Evolutionary conservation across 2,888 invertebrate genomes (phyloP).

Genomic region (Ganaspis brasiliensis): DNA sequence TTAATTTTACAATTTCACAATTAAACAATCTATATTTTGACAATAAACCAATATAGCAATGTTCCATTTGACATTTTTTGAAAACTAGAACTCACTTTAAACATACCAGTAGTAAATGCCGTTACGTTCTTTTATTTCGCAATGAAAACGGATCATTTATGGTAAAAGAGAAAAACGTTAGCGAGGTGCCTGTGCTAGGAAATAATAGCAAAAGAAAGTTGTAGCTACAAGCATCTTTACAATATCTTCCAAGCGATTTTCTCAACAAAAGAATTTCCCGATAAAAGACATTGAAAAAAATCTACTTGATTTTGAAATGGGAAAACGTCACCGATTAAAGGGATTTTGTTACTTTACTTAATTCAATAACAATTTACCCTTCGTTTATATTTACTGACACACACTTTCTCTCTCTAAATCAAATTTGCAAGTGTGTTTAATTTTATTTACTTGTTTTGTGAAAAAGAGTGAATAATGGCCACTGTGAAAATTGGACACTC

Average conservation of each 20-base stretch:
- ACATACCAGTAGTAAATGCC: not conserved
- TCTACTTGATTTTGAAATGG: not conserved
- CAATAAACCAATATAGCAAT: too few species aligned
- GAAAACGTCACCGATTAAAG: not conserved
- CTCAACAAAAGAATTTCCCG: not conserved
- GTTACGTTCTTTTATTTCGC: slow-evolving; percentile 23
- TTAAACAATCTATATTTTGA: too few species aligned
- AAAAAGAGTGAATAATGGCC: too few species aligned
- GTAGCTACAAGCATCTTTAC: not conserved
- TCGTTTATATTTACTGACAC: too few species aligned
- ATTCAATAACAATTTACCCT: too few species aligned
- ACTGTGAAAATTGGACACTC: too few species aligned
- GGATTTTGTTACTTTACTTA: not conserved
- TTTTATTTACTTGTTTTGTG: too few species aligned
- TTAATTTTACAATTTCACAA: too few species aligned
- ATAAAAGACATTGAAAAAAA: not conserved
- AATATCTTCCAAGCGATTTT: slow-evolving; percentile 1
- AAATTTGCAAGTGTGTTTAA: too few species aligned
- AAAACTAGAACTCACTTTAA: slow-evolving; percentile 10
- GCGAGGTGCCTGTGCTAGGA: not conserved
- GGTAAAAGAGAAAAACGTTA: slow-evolving; percentile 7
- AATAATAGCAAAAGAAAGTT: slow-evolving; percentile 16
- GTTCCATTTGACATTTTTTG: not conserved
- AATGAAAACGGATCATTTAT: slow-evolving; percentile 25
- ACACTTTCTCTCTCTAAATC: too few species aligned